Base-by-base conservation (phyloP, 2,113 vertebrate species). In the Gracilinanus agilis region DNA sequence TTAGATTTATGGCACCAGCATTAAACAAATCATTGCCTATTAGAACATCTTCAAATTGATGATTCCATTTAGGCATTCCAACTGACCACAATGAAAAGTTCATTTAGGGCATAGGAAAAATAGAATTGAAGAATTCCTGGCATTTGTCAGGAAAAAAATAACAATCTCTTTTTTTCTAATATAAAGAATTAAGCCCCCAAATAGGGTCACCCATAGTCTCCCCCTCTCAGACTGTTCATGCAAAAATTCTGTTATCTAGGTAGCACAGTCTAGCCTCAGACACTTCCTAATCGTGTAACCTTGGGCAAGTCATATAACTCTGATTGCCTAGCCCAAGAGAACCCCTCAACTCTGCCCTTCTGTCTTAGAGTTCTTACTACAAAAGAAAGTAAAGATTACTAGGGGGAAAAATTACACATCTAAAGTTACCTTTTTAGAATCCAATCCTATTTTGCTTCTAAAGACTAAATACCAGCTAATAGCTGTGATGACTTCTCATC, bases 91-190 rank as follows among this genome's bases (percentile, higher is more conserved):
- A 54, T 13, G 88, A 83, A 92, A 95, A 89, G 55, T 93, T 61
- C 93, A 97, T 91, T 89, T 29, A 56, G 3, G 56, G 21, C 6
- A 10, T 40, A 9, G 24, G 90, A 44, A 54, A 90, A 54, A 23
- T 8, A 90, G 56, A 94, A 67, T 91, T 10, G 53, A 34, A 91
- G 58, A 24, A 9, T 89, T 91, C 0, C 25, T 96, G 2, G 34
- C 92, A 97, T 94, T 61, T 95, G n/a, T 91, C 67, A 93, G 58
- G 58, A 90, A 94, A 96, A 91, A 94, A 96, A 91, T 53, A 25
- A 88, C 34, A 40, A 83, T 9, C 23, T n/a, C 34, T 75, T 83
- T 83, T 83, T 90, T 96, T n/a, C 49, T 91, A 90, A 44, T 93
- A 94, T 88, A 95, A 96, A 96, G 90, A 56, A 90, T 61, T 88